Base-by-base conservation (phyloP, 2,888 invertebrate species). In the Caradrina kadenii region DNA sequence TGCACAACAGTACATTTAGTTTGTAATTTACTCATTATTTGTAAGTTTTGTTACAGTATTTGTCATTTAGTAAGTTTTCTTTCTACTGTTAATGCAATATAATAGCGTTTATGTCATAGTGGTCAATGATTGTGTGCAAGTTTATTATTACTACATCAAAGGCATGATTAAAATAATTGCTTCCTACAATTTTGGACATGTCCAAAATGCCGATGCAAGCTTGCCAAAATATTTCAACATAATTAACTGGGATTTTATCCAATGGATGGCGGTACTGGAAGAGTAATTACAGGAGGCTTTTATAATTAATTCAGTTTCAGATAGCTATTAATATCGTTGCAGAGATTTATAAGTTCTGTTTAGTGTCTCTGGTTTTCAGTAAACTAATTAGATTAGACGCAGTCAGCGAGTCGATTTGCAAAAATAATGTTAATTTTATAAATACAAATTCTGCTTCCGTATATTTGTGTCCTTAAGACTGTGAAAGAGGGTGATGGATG, bases 271-370 rank as follows among this genome's bases (percentile, higher is more conserved):
- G 55, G 26, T 42, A 22, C 8, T 54, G n/a, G 1, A 22, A 10
- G 13, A 52, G 15, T 52, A 56, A 73, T 73, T 60, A 31, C n/a
- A 15, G 15, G 11, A 52, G 21, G 31, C 19, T 48, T 45, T 48
- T 31, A 39, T 31, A 73, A 54, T 61, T 15, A 63, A 56, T 22
- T n/a, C 21, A 31, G 48, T 71, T 54, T 59, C 19, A 45, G 54
- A 49, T 48, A 42, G 7, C 26, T 15, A 15, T 11, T 22, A 35
- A 53, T 53, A 53, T 53, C 10, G 4, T 11, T 21, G n/a, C 1
- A 3, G 2, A 45, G 21, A n/a, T 8, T 35, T 50, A 35, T 17
- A 21, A 5, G 45, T 42, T n/a, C 31, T 31, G 31, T 13, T 8
- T 21, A 10, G 17, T 17, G 17, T 31, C 10, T 26, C 31, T n/a